These are phyloP conservation scores for Archips xylosteana DNA, from an alignment of 2,888 invertebrate genomes.

Conservation along the genomic window DNA sequence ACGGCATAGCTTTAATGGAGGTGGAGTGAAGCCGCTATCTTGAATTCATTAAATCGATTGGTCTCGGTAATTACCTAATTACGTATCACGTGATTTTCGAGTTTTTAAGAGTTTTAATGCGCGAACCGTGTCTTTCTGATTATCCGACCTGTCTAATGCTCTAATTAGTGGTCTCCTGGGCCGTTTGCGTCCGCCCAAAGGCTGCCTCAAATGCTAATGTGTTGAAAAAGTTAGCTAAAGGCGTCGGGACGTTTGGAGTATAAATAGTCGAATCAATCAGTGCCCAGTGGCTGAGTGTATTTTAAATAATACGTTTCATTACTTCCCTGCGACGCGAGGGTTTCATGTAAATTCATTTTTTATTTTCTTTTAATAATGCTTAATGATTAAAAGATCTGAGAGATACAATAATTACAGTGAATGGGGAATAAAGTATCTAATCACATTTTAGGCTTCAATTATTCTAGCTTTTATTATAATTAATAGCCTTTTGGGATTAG, in stretches of 20 bases:
- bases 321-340: constrained; percentile 5
- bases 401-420: constrained; percentile 11
- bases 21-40: constrained; percentile 78
- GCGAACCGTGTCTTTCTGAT: constrained; percentile 81
- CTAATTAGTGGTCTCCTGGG: constrained; percentile 66
- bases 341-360: constrained; percentile 21
- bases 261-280: constrained; percentile 36
- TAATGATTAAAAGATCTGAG: constrained; percentile 20
- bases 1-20: constrained; percentile 78
- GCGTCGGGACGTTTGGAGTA: constrained; percentile 18
- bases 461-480: background rate
- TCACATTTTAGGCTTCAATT: background rate
- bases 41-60: constrained; percentile 84
- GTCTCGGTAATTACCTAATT: constrained; percentile 85
- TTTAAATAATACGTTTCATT: constrained; percentile 29
- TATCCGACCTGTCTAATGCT: constrained; percentile 76
- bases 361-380: constrained; percentile 17
- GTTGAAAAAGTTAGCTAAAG: constrained; percentile 51
- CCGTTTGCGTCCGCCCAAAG: constrained; percentile 45
- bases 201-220: constrained; percentile 57
- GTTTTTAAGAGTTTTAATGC: constrained; percentile 79
- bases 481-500: background rate
- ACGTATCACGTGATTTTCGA: constrained; percentile 76
- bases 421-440: background rate
- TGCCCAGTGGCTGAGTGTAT: constrained; percentile 11